These are phyloP conservation scores for Chouioia cunea DNA, from an alignment of 2,888 invertebrate species.

Conservation along the genomic window DNA sequence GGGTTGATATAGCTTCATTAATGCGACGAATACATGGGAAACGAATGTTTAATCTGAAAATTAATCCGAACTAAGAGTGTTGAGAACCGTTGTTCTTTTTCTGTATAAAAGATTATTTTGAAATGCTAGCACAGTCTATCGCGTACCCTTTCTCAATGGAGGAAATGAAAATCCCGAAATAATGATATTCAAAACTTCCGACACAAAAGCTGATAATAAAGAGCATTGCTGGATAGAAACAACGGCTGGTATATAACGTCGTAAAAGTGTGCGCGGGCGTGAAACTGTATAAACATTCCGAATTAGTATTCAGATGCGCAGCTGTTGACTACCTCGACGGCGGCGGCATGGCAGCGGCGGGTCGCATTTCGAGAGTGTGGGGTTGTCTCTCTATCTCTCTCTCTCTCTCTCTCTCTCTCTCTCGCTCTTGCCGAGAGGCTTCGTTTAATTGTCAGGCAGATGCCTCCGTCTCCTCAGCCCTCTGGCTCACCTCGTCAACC, in stretches of 20 bases:
- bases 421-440: constrained; percentile 59
- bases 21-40: constrained; percentile 27
- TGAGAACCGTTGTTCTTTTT: too few relatives aligned
- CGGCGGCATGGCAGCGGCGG: constrained; percentile 46
- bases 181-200: too few relatives aligned
- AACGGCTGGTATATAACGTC: constrained; percentile 14
- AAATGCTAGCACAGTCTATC: too few relatives aligned
- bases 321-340: constrained; percentile 64
- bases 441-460: constrained; percentile 68
- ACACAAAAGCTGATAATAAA: background rate
- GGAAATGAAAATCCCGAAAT: too few relatives aligned
- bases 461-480: constrained; percentile 53
- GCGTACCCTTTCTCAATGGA: too few relatives aligned
- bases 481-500: constrained; percentile 41
- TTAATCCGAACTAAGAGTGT: too few relatives aligned
- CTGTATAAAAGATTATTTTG: too few relatives aligned
- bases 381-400: too few relatives aligned
- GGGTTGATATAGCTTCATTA: constrained; percentile 16
- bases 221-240: background rate
- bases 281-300: constrained; percentile 66
- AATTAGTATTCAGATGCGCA: constrained; percentile 68
- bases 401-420: background rate
- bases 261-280: constrained; percentile 52
- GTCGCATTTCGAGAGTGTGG: constrained; percentile 61
- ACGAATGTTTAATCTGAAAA: constrained; percentile 35